A percentile compares a stretch with the other conserved stretches of the same genome.
These are phyloP conservation scores for Agriopis marginaria DNA, from an alignment of 2,888 invertebrate genomes.

Conservation along the genomic window DNA sequence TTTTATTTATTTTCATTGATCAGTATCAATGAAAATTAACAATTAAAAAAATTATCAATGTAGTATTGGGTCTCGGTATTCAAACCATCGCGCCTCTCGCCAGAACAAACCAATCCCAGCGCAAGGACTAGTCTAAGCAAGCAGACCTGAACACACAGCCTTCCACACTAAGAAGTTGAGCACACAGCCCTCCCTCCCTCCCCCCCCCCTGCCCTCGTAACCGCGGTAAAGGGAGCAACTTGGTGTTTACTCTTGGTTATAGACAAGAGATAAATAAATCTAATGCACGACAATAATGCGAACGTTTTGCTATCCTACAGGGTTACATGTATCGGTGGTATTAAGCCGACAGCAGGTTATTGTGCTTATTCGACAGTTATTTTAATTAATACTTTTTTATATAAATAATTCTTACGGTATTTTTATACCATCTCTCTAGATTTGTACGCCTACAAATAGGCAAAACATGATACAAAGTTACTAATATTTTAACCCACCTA, in stretches of 20 bases:
- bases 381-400: too few species aligned
- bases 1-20: too few species aligned
- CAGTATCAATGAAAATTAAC: too few species aligned
- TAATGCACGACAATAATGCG: neutral
- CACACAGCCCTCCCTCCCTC: slow-evolving; percentile 1
- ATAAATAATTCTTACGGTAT: too few species aligned
- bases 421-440: too few species aligned
- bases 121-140: slow-evolving; percentile 14
- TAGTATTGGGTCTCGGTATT: neutral
- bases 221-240: neutral
- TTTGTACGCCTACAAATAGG: too few species aligned
- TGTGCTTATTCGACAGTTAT: too few species aligned
- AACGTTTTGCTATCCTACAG: neutral
- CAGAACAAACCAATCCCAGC: slow-evolving; percentile 14
- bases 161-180: slow-evolving; percentile 18
- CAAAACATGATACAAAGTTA: too few species aligned
- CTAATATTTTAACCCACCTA: too few species aligned
- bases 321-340: neutral
- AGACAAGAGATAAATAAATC: neutral
- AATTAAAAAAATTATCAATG: too few species aligned
- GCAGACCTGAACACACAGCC: slow-evolving; percentile 21
- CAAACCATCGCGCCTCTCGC: neutral
- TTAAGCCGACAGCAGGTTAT: too few species aligned
- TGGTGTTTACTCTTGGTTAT: neutral
- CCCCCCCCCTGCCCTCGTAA: neutral